Evolutionary conservation across 2,113 vertebrate species (phyloP).

Genomic region (Xiphophorus couchianus): DNA sequence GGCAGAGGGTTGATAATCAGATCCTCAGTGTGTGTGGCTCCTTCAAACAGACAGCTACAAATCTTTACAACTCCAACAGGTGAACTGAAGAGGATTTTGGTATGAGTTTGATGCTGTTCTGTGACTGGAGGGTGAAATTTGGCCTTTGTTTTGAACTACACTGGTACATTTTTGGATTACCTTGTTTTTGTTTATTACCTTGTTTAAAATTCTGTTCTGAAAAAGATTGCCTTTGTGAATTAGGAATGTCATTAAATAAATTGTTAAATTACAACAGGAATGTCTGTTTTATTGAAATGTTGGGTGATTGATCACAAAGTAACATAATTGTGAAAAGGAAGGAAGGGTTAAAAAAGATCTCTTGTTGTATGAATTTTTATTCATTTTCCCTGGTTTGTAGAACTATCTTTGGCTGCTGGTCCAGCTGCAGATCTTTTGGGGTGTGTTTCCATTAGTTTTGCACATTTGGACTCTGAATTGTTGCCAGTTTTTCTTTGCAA

Average conservation of each 20-base stretch:
- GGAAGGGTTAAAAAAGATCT: not conserved
- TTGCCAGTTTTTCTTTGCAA: not conserved
- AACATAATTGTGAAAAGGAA: not conserved
- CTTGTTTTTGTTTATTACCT: not conserved
- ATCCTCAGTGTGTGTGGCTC: constrained; percentile 43
- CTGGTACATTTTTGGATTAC: not conserved
- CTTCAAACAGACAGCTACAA: constrained; percentile 33
- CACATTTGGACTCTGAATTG: not conserved
- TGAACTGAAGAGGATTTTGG: constrained; percentile 23
- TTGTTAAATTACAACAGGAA: not conserved
- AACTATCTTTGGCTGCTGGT: not conserved
- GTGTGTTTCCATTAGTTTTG: not conserved
- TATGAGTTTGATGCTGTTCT: constrained; percentile 5
- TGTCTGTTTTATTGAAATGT: not conserved
- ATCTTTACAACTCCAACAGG: constrained; percentile 25
- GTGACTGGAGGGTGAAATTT: not conserved
- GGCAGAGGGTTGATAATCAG: constrained; percentile 59
- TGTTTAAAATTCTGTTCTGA: not conserved
- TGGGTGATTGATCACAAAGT: not conserved
- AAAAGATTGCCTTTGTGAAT: not conserved
- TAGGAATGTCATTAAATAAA: too few species aligned
- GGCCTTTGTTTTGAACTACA: not conserved
- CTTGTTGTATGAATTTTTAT: not conserved
- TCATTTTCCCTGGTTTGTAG: not conserved
- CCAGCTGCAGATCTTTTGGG: not conserved